Evolutionary conservation across 2,888 invertebrate species (phyloP).

Genomic region (Corythucha ciliata): DNA sequence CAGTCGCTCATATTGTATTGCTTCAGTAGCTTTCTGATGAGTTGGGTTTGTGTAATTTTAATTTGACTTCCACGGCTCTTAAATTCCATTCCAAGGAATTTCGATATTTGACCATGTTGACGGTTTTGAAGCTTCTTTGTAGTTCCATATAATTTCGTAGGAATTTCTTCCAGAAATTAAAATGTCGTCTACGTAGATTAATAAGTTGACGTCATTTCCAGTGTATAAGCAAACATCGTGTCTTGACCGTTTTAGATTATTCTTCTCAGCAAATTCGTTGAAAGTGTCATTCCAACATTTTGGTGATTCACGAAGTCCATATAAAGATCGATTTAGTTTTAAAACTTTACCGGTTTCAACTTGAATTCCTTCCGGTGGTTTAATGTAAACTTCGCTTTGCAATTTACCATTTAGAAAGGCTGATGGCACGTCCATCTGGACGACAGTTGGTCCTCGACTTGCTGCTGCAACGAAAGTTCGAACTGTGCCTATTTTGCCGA

Average conservation of each 20-base stretch:
- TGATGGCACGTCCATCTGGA: conserved; percentile 26
- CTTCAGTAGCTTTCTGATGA: conserved; percentile 15
- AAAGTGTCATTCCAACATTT: conserved; percentile 19
- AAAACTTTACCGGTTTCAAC: not conserved
- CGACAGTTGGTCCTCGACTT: conserved; percentile 12
- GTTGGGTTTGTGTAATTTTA: conserved; percentile 14
- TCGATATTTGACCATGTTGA: not conserved
- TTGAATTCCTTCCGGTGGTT: not conserved
- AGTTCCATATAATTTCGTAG: conserved; percentile 1
- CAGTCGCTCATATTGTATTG: conserved; percentile 21
- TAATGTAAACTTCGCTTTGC: conserved; percentile 24
- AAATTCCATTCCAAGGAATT: conserved; percentile 15
- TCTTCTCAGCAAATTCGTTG: conserved; percentile 2
- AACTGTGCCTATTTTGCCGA: conserved; percentile 8
- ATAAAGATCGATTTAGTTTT: conserved; percentile 32
- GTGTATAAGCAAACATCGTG: conserved; percentile 7
- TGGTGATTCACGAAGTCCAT: conserved; percentile 27
- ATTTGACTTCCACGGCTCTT: conserved; percentile 12
- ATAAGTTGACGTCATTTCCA: not conserved
- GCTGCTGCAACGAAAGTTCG: not conserved
- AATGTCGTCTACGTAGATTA: conserved; percentile 3
- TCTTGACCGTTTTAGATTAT: not conserved
- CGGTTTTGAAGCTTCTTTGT: conserved; percentile 5
- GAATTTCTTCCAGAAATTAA: not conserved
- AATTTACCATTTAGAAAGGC: conserved; percentile 26